These are phyloP conservation scores for Paracanthobrama guichenoti DNA, from an alignment of 2,113 vertebrate genomes.

Conservation along the genomic window DNA sequence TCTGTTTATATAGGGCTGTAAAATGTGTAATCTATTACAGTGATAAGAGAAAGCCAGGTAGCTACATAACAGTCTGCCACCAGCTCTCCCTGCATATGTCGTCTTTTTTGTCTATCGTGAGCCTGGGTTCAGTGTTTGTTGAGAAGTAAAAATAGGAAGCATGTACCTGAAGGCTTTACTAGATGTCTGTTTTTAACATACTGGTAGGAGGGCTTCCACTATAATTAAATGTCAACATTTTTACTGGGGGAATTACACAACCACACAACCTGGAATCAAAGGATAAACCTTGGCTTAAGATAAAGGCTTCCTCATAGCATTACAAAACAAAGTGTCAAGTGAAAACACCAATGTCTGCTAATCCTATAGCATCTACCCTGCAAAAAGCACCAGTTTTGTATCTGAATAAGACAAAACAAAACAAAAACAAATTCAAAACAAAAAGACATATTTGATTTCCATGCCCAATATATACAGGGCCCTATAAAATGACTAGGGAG, in stretches of 20 bases:
- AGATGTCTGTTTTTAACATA: constrained; percentile 28
- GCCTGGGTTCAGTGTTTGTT: background rate
- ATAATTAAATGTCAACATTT: constrained; percentile 73
- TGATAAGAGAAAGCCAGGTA: constrained; percentile 33
- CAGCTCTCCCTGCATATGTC: background rate
- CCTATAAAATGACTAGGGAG: background rate
- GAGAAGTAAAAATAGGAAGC: constrained; percentile 47
- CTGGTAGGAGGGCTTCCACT: constrained; percentile 50
- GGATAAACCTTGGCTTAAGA: constrained; percentile 65
- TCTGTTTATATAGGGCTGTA: background rate
- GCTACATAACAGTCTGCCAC: background rate
- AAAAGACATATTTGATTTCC: background rate
- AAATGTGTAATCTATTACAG: constrained; percentile 17
- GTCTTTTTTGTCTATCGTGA: background rate
- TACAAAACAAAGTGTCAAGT: constrained; percentile 67
- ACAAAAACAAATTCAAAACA: background rate
- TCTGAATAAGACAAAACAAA: constrained; percentile 1
- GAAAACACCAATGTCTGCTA: constrained; percentile 58
- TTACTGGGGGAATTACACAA: constrained; percentile 69
- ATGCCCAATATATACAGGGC: background rate
- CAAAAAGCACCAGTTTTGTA: background rate
- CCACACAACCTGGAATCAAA: constrained; percentile 72
- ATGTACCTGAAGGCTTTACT: constrained; percentile 40
- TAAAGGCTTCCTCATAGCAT: constrained; percentile 59
- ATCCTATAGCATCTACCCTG: constrained; percentile 35